Percentiles rank a stretch among this genome's conserved stretches.
Evolutionary conservation across 1,140 invertebrate genomes (phyloP).

Genomic region (Chlorops oryzae): DNA sequence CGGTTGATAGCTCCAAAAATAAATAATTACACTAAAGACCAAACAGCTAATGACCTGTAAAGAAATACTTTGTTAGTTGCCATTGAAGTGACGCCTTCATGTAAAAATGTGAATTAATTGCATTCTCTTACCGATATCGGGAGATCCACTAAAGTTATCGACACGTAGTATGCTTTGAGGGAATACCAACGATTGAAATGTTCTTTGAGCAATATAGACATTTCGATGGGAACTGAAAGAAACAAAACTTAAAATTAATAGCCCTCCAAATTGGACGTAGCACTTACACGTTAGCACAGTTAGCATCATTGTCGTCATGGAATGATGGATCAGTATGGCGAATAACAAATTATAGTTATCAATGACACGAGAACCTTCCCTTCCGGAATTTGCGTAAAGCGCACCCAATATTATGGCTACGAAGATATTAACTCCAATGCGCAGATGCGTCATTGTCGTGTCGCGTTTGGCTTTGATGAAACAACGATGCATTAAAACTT

Average conservation of each 20-base stretch:
- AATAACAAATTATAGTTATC: slow-evolving; percentile 80
- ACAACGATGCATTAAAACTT: slow-evolving; percentile 62
- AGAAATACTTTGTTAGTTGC: neutral
- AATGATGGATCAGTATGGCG: slow-evolving; percentile 74
- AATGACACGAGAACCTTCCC: slow-evolving; percentile 64
- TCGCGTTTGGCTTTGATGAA: slow-evolving; percentile 68
- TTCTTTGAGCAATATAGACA: slow-evolving; percentile 84
- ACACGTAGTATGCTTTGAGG: slow-evolving; percentile 82
- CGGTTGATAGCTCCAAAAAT: slow-evolving; percentile 81
- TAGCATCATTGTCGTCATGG: slow-evolving; percentile 81
- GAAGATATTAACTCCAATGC: slow-evolving; percentile 65
- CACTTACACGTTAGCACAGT: slow-evolving; percentile 74
- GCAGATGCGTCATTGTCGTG: slow-evolving; percentile 83
- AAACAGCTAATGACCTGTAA: slow-evolving; percentile 64
- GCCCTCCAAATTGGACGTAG: neutral
- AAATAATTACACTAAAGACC: slow-evolving; percentile 75
- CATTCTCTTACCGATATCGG: slow-evolving; percentile 60
- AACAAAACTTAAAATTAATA: slow-evolving; percentile 3
- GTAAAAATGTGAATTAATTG: neutral
- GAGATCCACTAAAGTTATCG: slow-evolving; percentile 77
- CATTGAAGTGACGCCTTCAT: no score
- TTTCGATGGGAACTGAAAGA: slow-evolving; percentile 82
- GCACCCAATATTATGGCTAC: slow-evolving; percentile 68
- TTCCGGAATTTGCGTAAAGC: slow-evolving; percentile 63
- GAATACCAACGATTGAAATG: slow-evolving; percentile 97